Evolutionary conservation across 2,113 vertebrate species (phyloP), one percentile per base, ranked within the genome.

Genomic region (Ameiurus melas): DNA sequence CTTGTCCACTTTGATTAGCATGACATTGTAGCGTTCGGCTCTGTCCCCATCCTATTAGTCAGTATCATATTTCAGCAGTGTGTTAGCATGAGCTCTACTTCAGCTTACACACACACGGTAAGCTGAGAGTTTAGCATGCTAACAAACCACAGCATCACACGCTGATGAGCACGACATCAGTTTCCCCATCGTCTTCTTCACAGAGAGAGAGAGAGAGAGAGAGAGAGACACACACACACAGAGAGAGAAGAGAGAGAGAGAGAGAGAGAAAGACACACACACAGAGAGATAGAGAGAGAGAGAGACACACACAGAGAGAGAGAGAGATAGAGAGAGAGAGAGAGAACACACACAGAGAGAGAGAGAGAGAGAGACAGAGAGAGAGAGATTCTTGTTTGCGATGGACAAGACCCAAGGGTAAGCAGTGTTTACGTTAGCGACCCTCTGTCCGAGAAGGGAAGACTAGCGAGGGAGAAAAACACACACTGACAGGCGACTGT

Each of bases 111-210:
- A 71, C 68, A 33, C 68, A 70, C 30, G 10, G 47, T 51, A 51
- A 10, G 47, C 47, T 51, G 22, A 43, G 36, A 47, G 73, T 77
- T 47, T 47, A 47, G 70, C 70, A 73, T 73, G 70, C 17, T 73
- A 75, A 81, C 53, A 73, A 66, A 43, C 27, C 86, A 68, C 77
- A 53, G 57, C 51, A 79, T 16, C 30, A 33, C 73, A 78, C n/a
- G 13, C 64, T 39, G 25, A 89, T 71, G 47, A 85, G 27, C 53
- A 30, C 80, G 83, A 85, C 84, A 83, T 89, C 84, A 86, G 22
- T 60, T 79, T 83, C 79, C 33, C 39, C 84, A 73, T 62, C 79
- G 80, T 89, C 84, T 25, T 85, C 62, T n/a, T n/a, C n/a, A n/a
- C n/a, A n/a, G 0, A 70, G 1, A 36, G 14, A 70, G 36, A 73